Evolutionary conservation across 2,888 invertebrate species (phyloP).

Genomic region (Caenorhabditis sinica): DNA sequence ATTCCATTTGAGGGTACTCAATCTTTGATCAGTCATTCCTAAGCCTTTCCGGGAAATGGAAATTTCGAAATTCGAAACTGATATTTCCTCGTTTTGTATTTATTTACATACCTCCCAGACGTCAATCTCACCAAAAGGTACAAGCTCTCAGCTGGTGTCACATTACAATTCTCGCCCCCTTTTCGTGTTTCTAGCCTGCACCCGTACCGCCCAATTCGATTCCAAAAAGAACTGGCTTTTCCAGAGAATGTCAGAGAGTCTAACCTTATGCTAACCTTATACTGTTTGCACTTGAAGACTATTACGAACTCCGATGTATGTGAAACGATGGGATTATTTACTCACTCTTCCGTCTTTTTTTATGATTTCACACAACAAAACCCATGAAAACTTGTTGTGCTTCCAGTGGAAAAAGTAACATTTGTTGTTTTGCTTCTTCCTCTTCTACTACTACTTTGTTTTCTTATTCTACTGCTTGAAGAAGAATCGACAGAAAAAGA

Average conservation of each 20-base stretch:
- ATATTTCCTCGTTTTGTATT: constrained; percentile 34
- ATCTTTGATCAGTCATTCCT: constrained; percentile 7
- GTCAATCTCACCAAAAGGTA: constrained; percentile 42
- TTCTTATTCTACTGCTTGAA: constrained; percentile 33
- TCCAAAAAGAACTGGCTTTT: constrained; percentile 46
- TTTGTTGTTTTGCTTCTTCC: constrained; percentile 55
- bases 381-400: constrained; percentile 40
- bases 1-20: not conserved
- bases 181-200: constrained; percentile 29
- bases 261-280: constrained; percentile 54
- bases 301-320: constrained; percentile 38
- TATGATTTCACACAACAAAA: constrained; percentile 25
- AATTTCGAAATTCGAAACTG: constrained; percentile 44
- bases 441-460: constrained; percentile 21
- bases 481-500: constrained; percentile 31
- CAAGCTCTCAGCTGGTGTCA: constrained; percentile 56
- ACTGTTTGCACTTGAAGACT: constrained; percentile 48
- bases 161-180: constrained; percentile 35
- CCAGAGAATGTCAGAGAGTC: constrained; percentile 34
- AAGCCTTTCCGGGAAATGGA: constrained; percentile 1
- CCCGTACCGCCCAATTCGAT: not conserved
- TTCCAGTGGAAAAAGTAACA: constrained; percentile 49
- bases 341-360: constrained; percentile 15
- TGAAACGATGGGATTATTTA: constrained; percentile 30
- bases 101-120: constrained; percentile 56